These are phyloP conservation scores for Sakesphorus luctuosus DNA, from an alignment of 2,113 vertebrate genomes.

Conservation along the genomic window DNA sequence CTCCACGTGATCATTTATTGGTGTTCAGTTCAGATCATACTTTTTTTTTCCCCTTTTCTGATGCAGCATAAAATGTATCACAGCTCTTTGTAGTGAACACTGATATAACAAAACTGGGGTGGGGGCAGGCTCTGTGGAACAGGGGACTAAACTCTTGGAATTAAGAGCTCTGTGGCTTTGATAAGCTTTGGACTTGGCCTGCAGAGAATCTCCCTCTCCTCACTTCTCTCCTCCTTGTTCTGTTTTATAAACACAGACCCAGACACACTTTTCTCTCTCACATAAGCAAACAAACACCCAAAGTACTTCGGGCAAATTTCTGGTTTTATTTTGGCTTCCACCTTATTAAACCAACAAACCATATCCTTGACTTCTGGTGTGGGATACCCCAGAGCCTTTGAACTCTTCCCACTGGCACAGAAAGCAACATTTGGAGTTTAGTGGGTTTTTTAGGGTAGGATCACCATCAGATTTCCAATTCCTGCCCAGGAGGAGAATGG, in stretches of 20 bases:
- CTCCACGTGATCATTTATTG: not conserved
- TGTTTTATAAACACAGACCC: not conserved
- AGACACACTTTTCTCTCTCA: not conserved
- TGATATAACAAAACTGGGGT: not conserved
- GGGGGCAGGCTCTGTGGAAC: not conserved
- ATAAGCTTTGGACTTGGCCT: not conserved
- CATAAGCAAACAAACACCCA: not conserved
- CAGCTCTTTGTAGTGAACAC: not conserved
- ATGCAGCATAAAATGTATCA: rapidly evolving
- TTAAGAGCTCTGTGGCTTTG: not conserved
- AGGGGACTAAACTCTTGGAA: not conserved
- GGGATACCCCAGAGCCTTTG: not conserved
- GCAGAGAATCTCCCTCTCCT: not conserved
- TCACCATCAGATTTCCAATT: not conserved
- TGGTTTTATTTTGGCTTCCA: not conserved
- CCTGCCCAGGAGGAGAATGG: not conserved
- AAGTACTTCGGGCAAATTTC: not conserved
- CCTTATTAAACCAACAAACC: not conserved
- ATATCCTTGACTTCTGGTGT: rapidly evolving
- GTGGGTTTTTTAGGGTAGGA: rapidly evolving
- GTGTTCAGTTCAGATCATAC: not conserved
- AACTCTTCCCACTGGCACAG: not conserved
- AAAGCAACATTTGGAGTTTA: not conserved
- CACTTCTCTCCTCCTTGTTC: not conserved
- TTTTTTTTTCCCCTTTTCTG: not conserved